A percentile compares a stretch with the other conserved stretches of the same genome.
These are phyloP conservation scores for Himalopsyche anomala DNA, from an alignment of 2,888 invertebrate genomes.

Conservation along the genomic window DNA sequence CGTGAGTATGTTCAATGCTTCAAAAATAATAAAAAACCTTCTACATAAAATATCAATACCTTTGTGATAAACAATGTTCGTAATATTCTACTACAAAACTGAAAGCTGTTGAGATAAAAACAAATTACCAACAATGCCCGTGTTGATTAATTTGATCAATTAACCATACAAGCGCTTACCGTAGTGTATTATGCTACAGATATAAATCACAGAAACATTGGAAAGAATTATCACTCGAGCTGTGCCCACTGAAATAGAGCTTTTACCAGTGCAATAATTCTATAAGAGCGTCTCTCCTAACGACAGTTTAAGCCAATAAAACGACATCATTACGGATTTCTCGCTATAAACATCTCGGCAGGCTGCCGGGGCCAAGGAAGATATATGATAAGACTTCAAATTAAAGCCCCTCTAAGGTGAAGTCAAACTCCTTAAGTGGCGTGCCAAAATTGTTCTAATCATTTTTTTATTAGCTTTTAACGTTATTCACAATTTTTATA, in stretches of 20 bases:
- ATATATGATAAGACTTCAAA: slow-evolving; percentile 70
- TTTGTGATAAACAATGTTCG: too few relatives aligned
- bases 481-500: background rate
- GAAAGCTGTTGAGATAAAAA: slow-evolving; percentile 1
- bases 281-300: slow-evolving; percentile 32
- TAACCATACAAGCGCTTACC: slow-evolving; percentile 35
- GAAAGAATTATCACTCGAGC: slow-evolving; percentile 29
- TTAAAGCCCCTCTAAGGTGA: slow-evolving; percentile 70
- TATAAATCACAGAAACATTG: slow-evolving; percentile 40
- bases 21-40: too few relatives aligned
- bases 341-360: slow-evolving; percentile 66
- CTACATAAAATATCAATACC: too few relatives aligned
- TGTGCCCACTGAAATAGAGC: slow-evolving; percentile 24
- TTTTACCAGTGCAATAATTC: slow-evolving; percentile 38
- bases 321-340: slow-evolving; percentile 61
- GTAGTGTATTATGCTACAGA: background rate
- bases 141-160: slow-evolving; percentile 31
- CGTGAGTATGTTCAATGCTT: too few relatives aligned
- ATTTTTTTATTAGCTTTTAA: background rate
- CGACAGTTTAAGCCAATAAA: slow-evolving; percentile 59
- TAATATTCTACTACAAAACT: background rate
- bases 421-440: slow-evolving; percentile 17
- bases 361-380: slow-evolving; percentile 69
- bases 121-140: slow-evolving; percentile 17
- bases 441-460: background rate